These are phyloP conservation scores for Diadophis punctatus DNA, from an alignment of 2,113 vertebrate species.

Conservation along the genomic window DNA sequence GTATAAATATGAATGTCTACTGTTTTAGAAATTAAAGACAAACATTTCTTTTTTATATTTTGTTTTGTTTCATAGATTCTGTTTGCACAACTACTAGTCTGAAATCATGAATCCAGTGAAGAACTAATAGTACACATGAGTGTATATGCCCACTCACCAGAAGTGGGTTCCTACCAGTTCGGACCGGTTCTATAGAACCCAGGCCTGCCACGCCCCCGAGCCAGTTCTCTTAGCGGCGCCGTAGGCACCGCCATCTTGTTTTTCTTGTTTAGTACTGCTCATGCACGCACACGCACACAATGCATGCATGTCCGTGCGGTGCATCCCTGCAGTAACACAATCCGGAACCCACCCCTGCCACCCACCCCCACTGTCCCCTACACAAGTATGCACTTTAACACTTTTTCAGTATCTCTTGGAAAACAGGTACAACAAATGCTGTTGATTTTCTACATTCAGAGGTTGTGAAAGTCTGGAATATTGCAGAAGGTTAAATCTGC, in stretches of 20 bases:
- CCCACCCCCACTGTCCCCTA: background rate
- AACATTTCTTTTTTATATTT: background rate
- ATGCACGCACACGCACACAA: no score
- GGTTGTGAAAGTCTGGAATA: background rate
- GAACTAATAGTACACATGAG: background rate
- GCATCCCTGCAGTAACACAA: no score
- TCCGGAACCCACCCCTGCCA: no score
- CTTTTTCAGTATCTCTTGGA: background rate
- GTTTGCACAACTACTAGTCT: accelerated
- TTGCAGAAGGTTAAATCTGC: background rate
- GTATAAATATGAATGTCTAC: background rate
- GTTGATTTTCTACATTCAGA: background rate
- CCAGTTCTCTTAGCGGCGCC: no score
- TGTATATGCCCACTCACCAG: background rate
- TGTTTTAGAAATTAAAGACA: slow-evolving; percentile 5
- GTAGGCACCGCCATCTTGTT: no score
- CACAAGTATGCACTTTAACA: background rate
- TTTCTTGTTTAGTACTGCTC: no score
- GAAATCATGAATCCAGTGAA: background rate
- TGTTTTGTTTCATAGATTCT: slow-evolving; percentile 18
- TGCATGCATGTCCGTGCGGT: no score
- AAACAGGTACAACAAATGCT: background rate
- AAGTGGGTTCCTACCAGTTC: no score
- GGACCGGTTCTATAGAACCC: no score
- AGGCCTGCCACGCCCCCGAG: no score